These are phyloP conservation scores for Cepaea nemoralis DNA, from an alignment of 1,140 invertebrate species.

Conservation along the genomic window DNA sequence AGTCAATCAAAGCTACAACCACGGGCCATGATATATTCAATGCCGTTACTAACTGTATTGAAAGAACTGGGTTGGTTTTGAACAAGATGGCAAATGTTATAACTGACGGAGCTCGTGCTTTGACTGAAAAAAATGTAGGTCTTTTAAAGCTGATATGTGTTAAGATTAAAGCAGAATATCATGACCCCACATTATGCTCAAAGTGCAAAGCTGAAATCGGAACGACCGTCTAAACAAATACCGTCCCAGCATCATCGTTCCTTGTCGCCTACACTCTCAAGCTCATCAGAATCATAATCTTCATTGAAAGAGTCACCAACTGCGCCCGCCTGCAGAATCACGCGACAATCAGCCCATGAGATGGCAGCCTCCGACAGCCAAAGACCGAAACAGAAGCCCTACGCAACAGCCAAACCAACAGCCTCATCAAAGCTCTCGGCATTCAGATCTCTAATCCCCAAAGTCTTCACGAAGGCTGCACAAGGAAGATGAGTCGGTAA, in stretches of 20 bases:
- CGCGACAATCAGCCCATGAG: conserved; percentile 1
- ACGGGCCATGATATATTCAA: no score
- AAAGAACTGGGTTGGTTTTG: no score
- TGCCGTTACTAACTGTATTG: no score
- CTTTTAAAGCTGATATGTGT: no score
- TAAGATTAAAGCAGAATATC: no score
- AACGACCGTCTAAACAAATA: not conserved
- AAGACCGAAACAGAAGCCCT: not conserved
- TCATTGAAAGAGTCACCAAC: not conserved
- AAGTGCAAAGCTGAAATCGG: not conserved
- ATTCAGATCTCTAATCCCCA: conserved; percentile 17
- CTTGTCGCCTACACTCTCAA: not conserved
- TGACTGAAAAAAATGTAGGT: no score
- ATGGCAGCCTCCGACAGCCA: not conserved
- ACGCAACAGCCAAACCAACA: not conserved
- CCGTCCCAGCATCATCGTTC: not conserved
- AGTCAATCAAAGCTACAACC: no score
- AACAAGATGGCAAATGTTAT: no score
- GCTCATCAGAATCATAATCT: conserved; percentile 17
- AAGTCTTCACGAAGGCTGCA: not conserved
- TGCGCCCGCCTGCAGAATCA: not conserved
- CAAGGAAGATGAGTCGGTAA: not conserved
- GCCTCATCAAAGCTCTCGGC: not conserved
- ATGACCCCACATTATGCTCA: no score
- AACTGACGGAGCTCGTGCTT: no score